These are phyloP conservation scores for Argyresthia albistria DNA, from an alignment of 2,888 invertebrate species.

Conservation along the genomic window DNA sequence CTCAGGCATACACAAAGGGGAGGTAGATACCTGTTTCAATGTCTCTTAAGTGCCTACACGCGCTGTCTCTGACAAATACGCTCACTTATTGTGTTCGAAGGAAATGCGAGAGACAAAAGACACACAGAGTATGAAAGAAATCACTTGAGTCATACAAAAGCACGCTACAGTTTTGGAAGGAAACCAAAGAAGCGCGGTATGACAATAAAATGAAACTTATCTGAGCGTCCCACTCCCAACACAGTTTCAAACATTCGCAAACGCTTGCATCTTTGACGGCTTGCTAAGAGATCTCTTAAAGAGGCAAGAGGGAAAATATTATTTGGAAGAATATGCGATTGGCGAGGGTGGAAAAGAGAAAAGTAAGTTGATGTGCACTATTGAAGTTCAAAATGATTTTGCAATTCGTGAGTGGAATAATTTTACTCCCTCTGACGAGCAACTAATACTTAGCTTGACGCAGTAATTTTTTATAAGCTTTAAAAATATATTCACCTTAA, in stretches of 20 bases:
- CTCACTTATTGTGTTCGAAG: slow-evolving; percentile 46
- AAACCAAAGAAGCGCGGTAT: background rate
- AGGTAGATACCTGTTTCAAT: slow-evolving; percentile 35
- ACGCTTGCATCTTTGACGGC: background rate
- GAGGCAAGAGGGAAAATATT: slow-evolving; percentile 20
- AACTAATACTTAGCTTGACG: slow-evolving; percentile 23
- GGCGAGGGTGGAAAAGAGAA: slow-evolving; percentile 44
- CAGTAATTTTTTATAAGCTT: no score
- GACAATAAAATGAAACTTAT: background rate
- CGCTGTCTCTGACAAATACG: slow-evolving; percentile 47
- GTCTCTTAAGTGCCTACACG: slow-evolving; percentile 44
- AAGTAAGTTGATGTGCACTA: slow-evolving; percentile 46
- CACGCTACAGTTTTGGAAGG: background rate
- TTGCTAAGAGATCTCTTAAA: slow-evolving; percentile 13
- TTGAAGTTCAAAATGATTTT: slow-evolving; percentile 42
- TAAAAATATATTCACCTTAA: no score
- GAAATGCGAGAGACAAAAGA: slow-evolving; percentile 41
- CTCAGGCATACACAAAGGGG: slow-evolving; percentile 40
- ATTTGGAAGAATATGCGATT: slow-evolving; percentile 33
- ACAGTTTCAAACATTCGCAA: background rate
- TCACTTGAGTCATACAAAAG: slow-evolving; percentile 14
- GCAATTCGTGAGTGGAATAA: slow-evolving; percentile 37
- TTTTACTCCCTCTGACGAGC: slow-evolving; percentile 34
- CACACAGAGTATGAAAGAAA: slow-evolving; percentile 28
- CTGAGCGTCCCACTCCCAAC: no score